phyloP scores from a whole-genome alignment of 2,113 vertebrate species.

The Hoplias malabaricus region DNA sequence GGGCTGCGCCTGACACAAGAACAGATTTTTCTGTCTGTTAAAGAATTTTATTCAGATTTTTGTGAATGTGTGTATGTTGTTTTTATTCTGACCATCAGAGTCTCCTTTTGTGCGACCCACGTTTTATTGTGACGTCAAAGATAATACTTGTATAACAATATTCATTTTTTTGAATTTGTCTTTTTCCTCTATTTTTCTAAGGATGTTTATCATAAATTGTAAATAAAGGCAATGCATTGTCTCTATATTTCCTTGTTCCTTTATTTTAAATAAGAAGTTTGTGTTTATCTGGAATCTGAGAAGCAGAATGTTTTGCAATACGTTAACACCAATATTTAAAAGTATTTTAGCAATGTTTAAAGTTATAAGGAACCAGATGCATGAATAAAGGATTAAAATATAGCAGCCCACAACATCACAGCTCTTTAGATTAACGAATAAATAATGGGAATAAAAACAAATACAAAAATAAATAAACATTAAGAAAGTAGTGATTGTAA shows the following conservation, averaged over 20 bases:
- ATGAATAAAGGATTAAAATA: too few relatives aligned
- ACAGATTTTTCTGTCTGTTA: neutral
- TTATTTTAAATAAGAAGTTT: conserved; percentile 32
- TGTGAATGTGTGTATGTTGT: neutral
- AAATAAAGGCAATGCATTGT: conserved; percentile 51
- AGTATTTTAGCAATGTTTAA: too few relatives aligned
- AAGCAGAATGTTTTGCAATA: too few relatives aligned
- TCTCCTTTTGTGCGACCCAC: conserved; percentile 10
- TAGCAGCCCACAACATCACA: too few relatives aligned
- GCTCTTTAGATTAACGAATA: too few relatives aligned
- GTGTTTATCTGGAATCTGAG: neutral
- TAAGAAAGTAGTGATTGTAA: too few relatives aligned
- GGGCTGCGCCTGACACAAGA: conserved; percentile 32
- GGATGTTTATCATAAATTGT: conserved; percentile 50
- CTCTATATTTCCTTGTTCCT: conserved; percentile 57
- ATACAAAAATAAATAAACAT: too few relatives aligned
- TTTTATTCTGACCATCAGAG: neutral
- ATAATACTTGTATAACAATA: conserved; percentile 28
- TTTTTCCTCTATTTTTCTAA: conserved; percentile 56
- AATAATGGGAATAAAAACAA: too few relatives aligned
- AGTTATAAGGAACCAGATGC: too few relatives aligned
- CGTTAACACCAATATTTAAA: too few relatives aligned
- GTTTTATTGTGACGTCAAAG: conserved; percentile 14
- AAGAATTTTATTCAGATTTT: neutral
- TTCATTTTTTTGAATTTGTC: conserved; percentile 26